Conservation (phyloP, 2,113 vertebrate genomes). For the Nibea albiflora region DNA sequence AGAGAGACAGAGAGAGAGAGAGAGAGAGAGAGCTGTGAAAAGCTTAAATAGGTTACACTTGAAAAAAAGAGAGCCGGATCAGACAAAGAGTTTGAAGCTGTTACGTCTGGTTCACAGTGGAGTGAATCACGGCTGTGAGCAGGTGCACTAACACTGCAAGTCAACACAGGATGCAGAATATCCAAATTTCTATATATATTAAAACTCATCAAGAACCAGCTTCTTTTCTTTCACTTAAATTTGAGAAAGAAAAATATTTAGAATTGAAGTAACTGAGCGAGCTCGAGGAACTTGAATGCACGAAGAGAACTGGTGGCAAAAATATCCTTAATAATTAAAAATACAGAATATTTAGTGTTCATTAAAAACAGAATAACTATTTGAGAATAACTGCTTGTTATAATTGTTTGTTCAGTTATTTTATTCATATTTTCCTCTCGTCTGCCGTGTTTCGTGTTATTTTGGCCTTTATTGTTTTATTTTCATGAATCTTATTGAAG, state of each 20-base stretch:
- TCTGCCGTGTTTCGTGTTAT: no score
- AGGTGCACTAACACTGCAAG: background rate
- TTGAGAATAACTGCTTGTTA: no score
- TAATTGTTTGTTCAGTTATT: background rate
- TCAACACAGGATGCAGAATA: no score
- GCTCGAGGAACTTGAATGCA: background rate
- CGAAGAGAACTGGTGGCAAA: background rate
- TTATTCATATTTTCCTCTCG: background rate
- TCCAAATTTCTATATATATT: no score
- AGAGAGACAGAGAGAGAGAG: background rate
- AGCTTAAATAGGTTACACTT: slow-evolving; percentile 41
- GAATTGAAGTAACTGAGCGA: background rate
- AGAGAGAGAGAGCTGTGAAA: slow-evolving; percentile 18
- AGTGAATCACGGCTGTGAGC: background rate
- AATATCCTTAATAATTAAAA: no score
- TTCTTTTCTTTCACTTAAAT: background rate
- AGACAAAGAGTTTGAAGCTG: slow-evolving; percentile 27
- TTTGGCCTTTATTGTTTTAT: background rate
- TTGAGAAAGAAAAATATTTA: background rate
- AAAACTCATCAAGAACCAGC: background rate
- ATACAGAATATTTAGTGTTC: no score
- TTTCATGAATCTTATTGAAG: background rate
- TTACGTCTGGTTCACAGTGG: background rate
- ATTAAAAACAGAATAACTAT: no score
- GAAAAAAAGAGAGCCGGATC: slow-evolving; percentile 27